Evolutionary conservation across 2,888 invertebrate species (phyloP).

Genomic region (Neelides folsomi): DNA sequence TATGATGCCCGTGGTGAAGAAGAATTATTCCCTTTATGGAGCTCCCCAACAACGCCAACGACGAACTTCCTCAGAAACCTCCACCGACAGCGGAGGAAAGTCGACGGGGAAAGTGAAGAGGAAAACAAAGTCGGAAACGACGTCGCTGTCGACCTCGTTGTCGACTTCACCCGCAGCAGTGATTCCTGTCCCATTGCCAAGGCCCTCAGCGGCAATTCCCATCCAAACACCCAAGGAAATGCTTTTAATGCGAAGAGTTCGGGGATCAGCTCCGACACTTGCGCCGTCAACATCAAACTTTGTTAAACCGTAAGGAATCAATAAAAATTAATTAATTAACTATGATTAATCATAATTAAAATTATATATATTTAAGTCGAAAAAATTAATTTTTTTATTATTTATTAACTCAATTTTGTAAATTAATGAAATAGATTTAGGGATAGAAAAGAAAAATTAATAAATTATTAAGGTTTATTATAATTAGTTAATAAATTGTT

Average conservation of each 20-base stretch:
- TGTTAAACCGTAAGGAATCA: not conserved
- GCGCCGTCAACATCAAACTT: constrained; percentile 13
- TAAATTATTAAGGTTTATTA: too few relatives aligned
- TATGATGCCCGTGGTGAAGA: constrained; percentile 31
- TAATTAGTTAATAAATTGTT: too few relatives aligned
- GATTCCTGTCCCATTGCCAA: constrained; percentile 6
- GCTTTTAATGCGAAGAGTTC: constrained; percentile 18
- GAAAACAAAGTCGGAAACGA: constrained; percentile 24
- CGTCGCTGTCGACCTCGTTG: constrained; percentile 24
- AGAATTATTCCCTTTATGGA: constrained; percentile 24
- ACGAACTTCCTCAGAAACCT: constrained; percentile 13
- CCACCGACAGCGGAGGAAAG: constrained; percentile 12
- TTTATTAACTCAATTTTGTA: too few relatives aligned
- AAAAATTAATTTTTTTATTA: too few relatives aligned
- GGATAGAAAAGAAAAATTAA: too few relatives aligned
- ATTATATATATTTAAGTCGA: too few relatives aligned
- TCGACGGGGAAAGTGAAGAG: constrained; percentile 5
- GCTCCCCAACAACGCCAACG: constrained; percentile 17
- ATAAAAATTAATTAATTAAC: not conserved
- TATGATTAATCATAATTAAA: not conserved
- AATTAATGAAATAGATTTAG: too few relatives aligned
- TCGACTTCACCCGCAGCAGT: constrained; percentile 24
- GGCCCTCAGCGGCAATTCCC: constrained; percentile 4
- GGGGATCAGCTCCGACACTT: constrained; percentile 28
- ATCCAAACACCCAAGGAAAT: constrained; percentile 12